phyloP scores from a whole-genome alignment of 2,888 invertebrate genomes.

The Ormyrus labotus region DNA sequence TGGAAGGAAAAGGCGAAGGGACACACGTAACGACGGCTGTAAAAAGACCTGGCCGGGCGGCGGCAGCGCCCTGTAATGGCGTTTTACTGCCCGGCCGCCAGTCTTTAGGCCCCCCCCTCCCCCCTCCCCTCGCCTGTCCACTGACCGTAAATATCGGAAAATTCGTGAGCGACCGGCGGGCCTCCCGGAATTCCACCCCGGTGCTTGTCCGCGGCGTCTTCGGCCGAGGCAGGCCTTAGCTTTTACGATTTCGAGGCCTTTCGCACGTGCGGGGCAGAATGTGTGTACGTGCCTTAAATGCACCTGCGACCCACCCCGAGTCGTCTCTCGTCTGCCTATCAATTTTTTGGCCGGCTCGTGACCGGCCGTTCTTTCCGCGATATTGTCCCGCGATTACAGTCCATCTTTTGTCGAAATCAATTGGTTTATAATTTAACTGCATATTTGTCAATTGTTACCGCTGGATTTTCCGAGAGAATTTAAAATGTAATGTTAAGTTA shows the following conservation, averaged over 20 bases:
- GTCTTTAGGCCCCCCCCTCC: background rate
- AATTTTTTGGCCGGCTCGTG: no score
- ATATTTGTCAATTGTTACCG: no score
- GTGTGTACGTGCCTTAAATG: constrained; percentile 11
- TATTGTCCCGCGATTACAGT: no score
- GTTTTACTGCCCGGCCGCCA: constrained; percentile 28
- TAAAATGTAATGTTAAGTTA: no score
- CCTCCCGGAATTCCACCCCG: background rate
- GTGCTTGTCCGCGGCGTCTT: constrained; percentile 15
- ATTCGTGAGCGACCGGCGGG: constrained; percentile 28
- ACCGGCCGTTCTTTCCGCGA: no score
- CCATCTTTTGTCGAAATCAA: no score
- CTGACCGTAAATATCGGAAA: constrained; percentile 49
- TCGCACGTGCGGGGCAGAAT: background rate
- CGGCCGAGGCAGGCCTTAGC: background rate
- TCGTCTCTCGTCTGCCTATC: no score
- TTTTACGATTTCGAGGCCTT: constrained; percentile 36
- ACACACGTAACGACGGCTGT: constrained; percentile 40
- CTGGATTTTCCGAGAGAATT: no score
- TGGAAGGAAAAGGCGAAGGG: background rate
- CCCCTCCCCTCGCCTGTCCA: background rate
- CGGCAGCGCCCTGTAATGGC: constrained; percentile 21
- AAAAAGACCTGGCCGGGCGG: constrained; percentile 20
- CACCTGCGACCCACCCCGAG: no score
- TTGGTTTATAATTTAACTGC: no score